Conservation (phyloP, 2,888 invertebrate species). For the Pseudanteris insignis region DNA sequence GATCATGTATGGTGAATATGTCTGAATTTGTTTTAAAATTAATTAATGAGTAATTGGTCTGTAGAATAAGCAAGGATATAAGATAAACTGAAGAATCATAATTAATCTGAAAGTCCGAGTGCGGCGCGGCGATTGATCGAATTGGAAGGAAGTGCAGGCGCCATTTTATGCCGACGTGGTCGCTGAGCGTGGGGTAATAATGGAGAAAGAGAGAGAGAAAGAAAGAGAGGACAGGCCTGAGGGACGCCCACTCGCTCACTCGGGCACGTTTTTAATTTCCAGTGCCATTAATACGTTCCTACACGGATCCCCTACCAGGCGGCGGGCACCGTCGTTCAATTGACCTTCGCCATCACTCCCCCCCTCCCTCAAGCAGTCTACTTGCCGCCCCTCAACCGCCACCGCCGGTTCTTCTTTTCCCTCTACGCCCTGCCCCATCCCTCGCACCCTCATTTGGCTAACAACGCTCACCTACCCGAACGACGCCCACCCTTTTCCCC, state of each 20-base stretch:
- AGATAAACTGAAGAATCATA: constrained; percentile 9
- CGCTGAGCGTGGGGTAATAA: constrained; percentile 53
- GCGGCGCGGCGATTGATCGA: constrained; percentile 8
- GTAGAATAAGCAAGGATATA: background rate
- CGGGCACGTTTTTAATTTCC: constrained; percentile 64
- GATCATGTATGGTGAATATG: too few relatives aligned
- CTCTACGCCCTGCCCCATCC: background rate
- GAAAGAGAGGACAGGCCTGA: constrained; percentile 45
- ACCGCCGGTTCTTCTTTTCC: background rate
- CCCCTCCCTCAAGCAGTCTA: too few relatives aligned
- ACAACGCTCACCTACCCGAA: too few relatives aligned
- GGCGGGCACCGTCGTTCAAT: constrained; percentile 53
- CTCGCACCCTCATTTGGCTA: too few relatives aligned
- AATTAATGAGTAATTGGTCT: too few relatives aligned
- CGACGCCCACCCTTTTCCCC: constrained; percentile 30
- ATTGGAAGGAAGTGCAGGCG: constrained; percentile 36
- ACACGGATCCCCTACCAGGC: constrained; percentile 51
- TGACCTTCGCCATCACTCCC: constrained; percentile 33
- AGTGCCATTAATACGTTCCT: constrained; percentile 61
- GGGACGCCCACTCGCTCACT: constrained; percentile 53
- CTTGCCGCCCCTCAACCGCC: too few relatives aligned
- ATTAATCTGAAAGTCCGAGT: constrained; percentile 9
- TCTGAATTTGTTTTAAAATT: too few relatives aligned
- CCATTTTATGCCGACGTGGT: constrained; percentile 57
- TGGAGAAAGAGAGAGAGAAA: constrained; percentile 31